A percentile compares a stretch with the other conserved stretches of the same genome.
Evolutionary conservation across 2,113 vertebrate species (phyloP).

Genomic region (Zosterops japonicus): DNA sequence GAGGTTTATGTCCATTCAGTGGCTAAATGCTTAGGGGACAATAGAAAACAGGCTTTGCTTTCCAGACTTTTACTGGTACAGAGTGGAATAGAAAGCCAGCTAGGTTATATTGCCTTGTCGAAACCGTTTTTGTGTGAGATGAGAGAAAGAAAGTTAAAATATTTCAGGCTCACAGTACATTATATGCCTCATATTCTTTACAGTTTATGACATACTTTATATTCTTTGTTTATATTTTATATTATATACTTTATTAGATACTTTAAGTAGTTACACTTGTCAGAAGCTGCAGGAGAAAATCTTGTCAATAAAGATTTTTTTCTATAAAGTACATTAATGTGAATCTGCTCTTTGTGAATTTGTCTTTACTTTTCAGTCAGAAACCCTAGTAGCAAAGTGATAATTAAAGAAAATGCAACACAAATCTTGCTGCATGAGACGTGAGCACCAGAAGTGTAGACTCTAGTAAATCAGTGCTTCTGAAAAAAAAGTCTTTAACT

Average conservation of each 20-base stretch:
- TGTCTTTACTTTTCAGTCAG: background rate
- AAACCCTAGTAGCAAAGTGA: background rate
- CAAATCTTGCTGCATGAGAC: background rate
- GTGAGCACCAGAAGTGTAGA: background rate
- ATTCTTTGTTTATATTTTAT: background rate
- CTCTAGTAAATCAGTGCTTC: background rate
- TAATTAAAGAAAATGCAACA: background rate
- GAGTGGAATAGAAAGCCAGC: background rate
- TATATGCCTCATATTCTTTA: background rate
- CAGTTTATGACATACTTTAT: background rate
- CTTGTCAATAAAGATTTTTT: background rate
- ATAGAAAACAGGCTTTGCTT: background rate
- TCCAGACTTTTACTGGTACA: background rate
- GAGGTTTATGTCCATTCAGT: rapidly evolving
- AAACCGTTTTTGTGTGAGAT: background rate
- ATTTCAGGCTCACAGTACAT: background rate
- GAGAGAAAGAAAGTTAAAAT: background rate
- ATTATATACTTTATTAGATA: background rate
- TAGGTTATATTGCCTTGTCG: background rate
- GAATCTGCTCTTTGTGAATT: background rate
- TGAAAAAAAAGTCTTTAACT: background rate
- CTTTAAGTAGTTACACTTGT: background rate
- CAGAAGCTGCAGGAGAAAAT: background rate
- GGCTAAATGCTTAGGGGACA: background rate
- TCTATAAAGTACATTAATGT: background rate